Evolutionary conservation across 2,888 invertebrate species (phyloP).

Genomic region (Ennomos quercinarius): DNA sequence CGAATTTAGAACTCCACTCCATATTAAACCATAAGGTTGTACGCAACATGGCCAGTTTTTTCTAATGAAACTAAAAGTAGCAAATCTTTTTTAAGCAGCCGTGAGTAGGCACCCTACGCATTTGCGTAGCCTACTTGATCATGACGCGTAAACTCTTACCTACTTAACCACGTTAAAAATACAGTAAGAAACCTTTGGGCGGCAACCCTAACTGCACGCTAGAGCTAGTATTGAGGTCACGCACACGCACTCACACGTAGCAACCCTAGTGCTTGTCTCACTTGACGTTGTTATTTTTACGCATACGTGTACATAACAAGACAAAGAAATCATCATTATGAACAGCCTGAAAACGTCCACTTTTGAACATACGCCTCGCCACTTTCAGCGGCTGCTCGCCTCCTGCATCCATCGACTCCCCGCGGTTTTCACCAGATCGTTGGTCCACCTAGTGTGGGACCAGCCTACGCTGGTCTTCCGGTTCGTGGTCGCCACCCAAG

Average conservation of each 20-base stretch:
- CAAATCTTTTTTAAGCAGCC: constrained; percentile 9
- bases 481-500: no score
- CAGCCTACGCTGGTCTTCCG: no score
- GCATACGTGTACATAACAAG: background rate
- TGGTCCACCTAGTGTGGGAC: no score
- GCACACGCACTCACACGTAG: constrained; percentile 45
- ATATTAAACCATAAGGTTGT: no score
- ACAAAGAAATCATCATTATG: no score
- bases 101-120: constrained; percentile 12
- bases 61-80: constrained; percentile 5
- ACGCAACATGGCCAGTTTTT: no score
- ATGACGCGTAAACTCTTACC: constrained; percentile 40
- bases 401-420: no score
- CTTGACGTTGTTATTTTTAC: constrained; percentile 21
- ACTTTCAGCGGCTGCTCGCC: no score
- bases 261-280: constrained; percentile 29
- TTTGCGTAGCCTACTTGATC: constrained; percentile 32
- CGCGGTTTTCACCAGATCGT: no score
- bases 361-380: no score
- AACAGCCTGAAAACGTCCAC: no score
- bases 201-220: constrained; percentile 44
- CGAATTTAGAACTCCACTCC: no score
- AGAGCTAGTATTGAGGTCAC: constrained; percentile 47
- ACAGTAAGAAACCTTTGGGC: constrained; percentile 37
- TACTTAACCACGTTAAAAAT: constrained; percentile 42